These are phyloP conservation scores for Ooceraea biroi DNA, from an alignment of 1,140 invertebrate genomes.

Conservation along the genomic window DNA sequence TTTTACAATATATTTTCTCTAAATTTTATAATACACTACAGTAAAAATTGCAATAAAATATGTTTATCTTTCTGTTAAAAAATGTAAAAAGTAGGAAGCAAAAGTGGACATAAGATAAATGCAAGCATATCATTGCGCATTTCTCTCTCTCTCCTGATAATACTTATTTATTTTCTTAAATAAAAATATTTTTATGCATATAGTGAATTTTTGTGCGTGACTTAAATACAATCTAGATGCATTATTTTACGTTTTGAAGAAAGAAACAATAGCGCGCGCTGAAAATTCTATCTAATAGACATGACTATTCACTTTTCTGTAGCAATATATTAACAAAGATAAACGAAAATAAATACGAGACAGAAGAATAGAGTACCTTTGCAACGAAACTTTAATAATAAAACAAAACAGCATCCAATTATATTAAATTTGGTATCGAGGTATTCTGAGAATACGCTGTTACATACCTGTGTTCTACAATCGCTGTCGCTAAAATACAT, in stretches of 20 bases:
- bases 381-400: slow-evolving; percentile 35
- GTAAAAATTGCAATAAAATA: neutral
- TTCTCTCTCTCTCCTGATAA: neutral
- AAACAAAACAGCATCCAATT: slow-evolving; percentile 1
- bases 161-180: neutral
- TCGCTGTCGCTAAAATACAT: slow-evolving; percentile 33
- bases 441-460: slow-evolving; percentile 38
- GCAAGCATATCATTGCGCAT: neutral
- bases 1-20: slow-evolving; percentile 7
- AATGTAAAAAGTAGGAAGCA: neutral
- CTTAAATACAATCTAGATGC: neutral
- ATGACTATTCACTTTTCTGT: neutral
- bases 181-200: neutral
- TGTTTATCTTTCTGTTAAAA: slow-evolving; percentile 9
- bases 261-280: neutral
- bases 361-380: neutral
- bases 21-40: neutral
- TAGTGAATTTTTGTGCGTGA: neutral
- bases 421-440: slow-evolving; percentile 47
- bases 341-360: neutral
- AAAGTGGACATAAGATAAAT: neutral
- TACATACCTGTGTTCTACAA: slow-evolving; percentile 30
- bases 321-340: slow-evolving; percentile 6
- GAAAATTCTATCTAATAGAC: neutral
- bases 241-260: slow-evolving; percentile 7